Evolutionary conservation across 1,140 invertebrate genomes (phyloP).

Genomic region (Carcinoscorpius rotundicauda): DNA sequence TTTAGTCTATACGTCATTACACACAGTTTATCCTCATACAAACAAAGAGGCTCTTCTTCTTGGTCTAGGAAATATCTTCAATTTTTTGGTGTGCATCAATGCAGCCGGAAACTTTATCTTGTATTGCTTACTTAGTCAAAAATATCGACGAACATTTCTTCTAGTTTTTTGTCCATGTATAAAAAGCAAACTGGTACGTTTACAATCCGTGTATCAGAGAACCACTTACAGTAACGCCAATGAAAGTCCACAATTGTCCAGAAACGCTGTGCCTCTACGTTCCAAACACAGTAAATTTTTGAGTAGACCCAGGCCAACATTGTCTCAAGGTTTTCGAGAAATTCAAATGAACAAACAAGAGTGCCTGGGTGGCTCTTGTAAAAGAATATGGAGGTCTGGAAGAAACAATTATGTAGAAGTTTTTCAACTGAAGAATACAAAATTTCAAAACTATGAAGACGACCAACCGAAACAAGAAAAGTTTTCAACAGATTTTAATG

Average conservation of each 20-base stretch:
- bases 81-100: constrained; percentile 55
- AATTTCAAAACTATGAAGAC: no score
- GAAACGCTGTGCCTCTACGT: not conserved
- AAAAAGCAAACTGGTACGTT: constrained; percentile 14
- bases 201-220: constrained; percentile 21
- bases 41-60: constrained; percentile 34
- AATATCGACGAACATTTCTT: constrained; percentile 57
- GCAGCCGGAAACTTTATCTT: constrained; percentile 58
- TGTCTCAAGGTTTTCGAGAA: no score
- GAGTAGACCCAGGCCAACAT: no score
- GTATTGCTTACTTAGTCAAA: constrained; percentile 61
- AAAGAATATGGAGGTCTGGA: no score
- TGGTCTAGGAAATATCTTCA: constrained; percentile 56
- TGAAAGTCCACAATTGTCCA: constrained; percentile 15
- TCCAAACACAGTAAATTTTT: no score
- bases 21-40: constrained; percentile 27
- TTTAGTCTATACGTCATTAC: constrained; percentile 40
- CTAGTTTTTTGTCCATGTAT: constrained; percentile 45
- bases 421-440: no score
- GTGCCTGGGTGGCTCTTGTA: no score
- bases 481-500: no score
- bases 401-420: no score
- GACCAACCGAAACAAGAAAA: no score
- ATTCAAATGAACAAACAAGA: no score
- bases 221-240: constrained; percentile 19